Evolutionary conservation across 2,113 vertebrate genomes (phyloP).

Genomic region (Catagonus wagneri): DNA sequence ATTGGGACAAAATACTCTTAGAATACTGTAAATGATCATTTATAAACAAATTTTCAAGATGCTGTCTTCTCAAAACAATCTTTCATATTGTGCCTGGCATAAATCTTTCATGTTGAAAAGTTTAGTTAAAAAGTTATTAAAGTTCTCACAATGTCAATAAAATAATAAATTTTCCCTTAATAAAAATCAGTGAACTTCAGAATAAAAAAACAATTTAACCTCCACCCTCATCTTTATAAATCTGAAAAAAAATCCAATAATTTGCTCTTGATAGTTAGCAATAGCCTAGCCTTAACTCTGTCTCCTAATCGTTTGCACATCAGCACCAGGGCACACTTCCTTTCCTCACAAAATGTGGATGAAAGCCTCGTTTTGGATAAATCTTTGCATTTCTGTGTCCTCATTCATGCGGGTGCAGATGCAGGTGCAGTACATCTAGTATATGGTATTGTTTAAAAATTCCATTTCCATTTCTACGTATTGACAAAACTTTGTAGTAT

Average conservation of each 20-base stretch:
- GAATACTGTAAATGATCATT: not conserved
- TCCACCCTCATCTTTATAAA: not conserved
- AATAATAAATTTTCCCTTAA: not conserved
- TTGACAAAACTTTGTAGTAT: not conserved
- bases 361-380: accelerated
- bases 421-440: accelerated
- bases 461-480: not conserved
- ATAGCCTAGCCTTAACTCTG: accelerated
- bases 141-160: not conserved
- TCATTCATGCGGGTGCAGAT: too few relatives aligned
- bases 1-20: not conserved
- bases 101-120: not conserved
- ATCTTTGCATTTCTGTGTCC: accelerated
- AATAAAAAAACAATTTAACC: not conserved
- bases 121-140: not conserved
- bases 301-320: accelerated
- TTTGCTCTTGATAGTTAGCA: not conserved
- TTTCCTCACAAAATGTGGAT: accelerated
- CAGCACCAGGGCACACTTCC: accelerated
- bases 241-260: not conserved
- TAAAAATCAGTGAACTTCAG: not conserved
- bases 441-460: not conserved
- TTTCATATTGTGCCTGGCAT: not conserved
- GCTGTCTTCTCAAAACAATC: not conserved
- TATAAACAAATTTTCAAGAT: not conserved